Conservation (phyloP, 2,888 invertebrate genomes). For the Lordiphosa fenestrarum region DNA sequence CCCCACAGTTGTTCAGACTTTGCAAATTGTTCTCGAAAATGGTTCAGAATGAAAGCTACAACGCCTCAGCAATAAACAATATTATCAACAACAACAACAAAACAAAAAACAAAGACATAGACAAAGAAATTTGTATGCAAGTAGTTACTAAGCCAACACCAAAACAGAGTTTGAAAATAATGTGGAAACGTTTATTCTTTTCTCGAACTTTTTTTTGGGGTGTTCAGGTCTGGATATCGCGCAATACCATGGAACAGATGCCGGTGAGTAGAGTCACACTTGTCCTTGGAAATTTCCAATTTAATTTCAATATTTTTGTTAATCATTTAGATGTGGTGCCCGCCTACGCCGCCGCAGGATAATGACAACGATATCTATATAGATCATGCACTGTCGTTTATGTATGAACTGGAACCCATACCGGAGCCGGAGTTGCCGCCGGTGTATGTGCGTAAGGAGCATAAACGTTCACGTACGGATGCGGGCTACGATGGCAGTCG, state of each 20-base stretch:
- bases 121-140: slow-evolving; percentile 21
- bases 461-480: slow-evolving; percentile 87
- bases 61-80: slow-evolving; percentile 57
- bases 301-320: slow-evolving; percentile 10
- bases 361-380: slow-evolving; percentile 93
- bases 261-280: slow-evolving; percentile 84
- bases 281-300: not conserved
- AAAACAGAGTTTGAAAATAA: slow-evolving; percentile 79
- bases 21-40: slow-evolving; percentile 61
- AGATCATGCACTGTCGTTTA: slow-evolving; percentile 90
- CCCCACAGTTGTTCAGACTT: slow-evolving; percentile 21
- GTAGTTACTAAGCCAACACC: slow-evolving; percentile 60
- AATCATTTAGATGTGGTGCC: slow-evolving; percentile 92
- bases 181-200: slow-evolving; percentile 71
- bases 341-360: slow-evolving; percentile 97
- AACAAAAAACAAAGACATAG: slow-evolving; percentile 3
- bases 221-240: slow-evolving; percentile 88
- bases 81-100: slow-evolving; percentile 35
- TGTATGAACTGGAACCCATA: slow-evolving; percentile 90
- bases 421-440: slow-evolving; percentile 90
- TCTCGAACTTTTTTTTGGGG: slow-evolving; percentile 55
- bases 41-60: slow-evolving; percentile 58
- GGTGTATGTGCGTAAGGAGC: slow-evolving; percentile 89
- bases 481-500: slow-evolving; percentile 83
- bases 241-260: slow-evolving; percentile 87